Conservation (phyloP, 1,140 invertebrate genomes). For the Paracyclopina nana region DNA sequence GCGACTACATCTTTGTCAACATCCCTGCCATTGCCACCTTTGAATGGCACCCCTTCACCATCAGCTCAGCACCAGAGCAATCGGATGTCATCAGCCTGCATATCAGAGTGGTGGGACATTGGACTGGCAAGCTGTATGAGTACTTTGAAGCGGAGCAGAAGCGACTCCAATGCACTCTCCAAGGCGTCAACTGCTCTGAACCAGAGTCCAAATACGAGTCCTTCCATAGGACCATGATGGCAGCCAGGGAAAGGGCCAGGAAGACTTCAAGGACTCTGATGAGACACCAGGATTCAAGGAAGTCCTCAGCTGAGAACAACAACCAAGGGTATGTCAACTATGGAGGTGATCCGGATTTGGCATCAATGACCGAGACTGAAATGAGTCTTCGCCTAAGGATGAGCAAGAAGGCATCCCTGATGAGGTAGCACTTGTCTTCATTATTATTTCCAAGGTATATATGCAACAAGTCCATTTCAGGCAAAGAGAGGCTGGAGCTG, state of each 20-base stretch:
- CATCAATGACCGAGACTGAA: too few relatives aligned
- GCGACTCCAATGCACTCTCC: constrained; percentile 17
- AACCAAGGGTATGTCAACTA: too few relatives aligned
- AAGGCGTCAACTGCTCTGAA: background rate
- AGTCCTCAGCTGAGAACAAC: too few relatives aligned
- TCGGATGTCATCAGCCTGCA: constrained; percentile 78
- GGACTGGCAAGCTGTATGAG: constrained; percentile 71
- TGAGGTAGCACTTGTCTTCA: too few relatives aligned
- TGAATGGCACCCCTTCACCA: constrained; percentile 95
- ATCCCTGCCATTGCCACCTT: constrained; percentile 75
- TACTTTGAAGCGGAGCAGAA: constrained; percentile 49
- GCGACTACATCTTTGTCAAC: constrained; percentile 85
- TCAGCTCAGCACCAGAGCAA: constrained; percentile 84
- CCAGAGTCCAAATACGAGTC: background rate
- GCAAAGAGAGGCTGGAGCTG: constrained; percentile 41
- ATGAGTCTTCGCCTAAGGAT: too few relatives aligned
- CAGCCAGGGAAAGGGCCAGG: background rate
- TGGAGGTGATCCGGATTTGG: too few relatives aligned
- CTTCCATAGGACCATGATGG: background rate
- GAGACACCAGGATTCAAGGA: too few relatives aligned
- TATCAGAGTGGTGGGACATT: constrained; percentile 76
- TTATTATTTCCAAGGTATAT: too few relatives aligned
- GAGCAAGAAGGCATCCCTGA: too few relatives aligned
- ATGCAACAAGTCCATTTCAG: too few relatives aligned
- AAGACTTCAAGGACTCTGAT: background rate